phyloP scores from a whole-genome alignment of 1,140 invertebrate species.

The Harpegnathos saltator region DNA sequence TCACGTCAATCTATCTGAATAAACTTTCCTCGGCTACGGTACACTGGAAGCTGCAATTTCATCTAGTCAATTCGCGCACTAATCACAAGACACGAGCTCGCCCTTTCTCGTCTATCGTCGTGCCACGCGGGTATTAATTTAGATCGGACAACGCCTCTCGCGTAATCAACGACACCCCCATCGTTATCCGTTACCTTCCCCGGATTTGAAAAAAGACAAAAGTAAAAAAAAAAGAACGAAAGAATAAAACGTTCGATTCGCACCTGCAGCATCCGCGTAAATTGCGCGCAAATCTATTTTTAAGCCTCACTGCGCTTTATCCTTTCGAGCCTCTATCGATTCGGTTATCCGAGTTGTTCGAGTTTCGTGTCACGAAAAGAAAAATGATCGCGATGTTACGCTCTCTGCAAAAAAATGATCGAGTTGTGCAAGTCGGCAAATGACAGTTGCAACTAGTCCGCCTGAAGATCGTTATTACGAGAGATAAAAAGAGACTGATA shows the following conservation, averaged over 20 bases:
- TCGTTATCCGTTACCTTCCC: constrained; percentile 20
- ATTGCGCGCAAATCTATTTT: constrained; percentile 27
- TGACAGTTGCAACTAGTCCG: not conserved
- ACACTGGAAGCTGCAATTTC: constrained; percentile 42
- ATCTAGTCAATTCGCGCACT: constrained; percentile 26
- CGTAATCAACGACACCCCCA: constrained; percentile 39
- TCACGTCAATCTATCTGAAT: not conserved
- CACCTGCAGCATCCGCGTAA: not conserved
- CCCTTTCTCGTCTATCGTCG: constrained; percentile 12
- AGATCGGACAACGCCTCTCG: constrained; percentile 9
- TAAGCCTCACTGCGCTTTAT: not conserved
- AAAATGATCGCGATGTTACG: not conserved
- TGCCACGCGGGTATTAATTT: constrained; percentile 22
- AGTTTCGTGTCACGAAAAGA: not conserved
- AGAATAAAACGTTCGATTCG: constrained; percentile 27
- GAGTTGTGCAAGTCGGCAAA: not conserved
- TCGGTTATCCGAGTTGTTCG: not conserved
- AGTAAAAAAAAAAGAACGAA: too few species aligned
- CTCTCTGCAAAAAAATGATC: not conserved
- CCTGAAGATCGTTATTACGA: not conserved
- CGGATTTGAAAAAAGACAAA: not conserved
- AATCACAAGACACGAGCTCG: constrained; percentile 42
- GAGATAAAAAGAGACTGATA: too few species aligned
- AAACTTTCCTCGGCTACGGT: constrained; percentile 25
- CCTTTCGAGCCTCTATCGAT: constrained; percentile 5